Evolutionary conservation across 2,888 invertebrate species (phyloP), one percentile per base, ranked within the genome.

Genomic region (Sthenelais limicola): DNA sequence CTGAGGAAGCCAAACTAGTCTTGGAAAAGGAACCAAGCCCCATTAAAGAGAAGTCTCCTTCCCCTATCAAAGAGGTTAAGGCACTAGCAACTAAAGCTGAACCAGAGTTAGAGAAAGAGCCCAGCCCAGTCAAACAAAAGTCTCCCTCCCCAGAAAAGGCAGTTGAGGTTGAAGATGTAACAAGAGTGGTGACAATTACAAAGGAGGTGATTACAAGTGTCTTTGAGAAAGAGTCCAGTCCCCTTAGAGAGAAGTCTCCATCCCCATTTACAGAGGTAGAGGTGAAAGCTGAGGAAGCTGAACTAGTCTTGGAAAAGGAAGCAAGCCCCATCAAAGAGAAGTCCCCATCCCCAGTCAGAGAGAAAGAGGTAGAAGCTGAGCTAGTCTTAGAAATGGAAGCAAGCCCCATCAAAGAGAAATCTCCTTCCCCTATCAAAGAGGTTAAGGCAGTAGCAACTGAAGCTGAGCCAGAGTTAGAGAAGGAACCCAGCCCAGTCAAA

Each of bases 401-500:
- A n/a, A n/a, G n/a, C n/a, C n/a, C n/a, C n/a, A n/a, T n/a, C n/a
- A n/a, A n/a, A n/a, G n/a, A n/a, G n/a, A n/a, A n/a, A n/a, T n/a
- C n/a, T n/a, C n/a, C n/a, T n/a, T n/a, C n/a, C n/a, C n/a, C n/a
- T n/a, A n/a, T n/a, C n/a, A n/a, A 51, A 54, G 28, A 51, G n/a
- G n/a, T n/a, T n/a, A n/a, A n/a, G n/a, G n/a, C n/a, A n/a, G n/a
- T n/a, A n/a, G n/a, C n/a, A n/a, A n/a, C n/a, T n/a, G n/a, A n/a
- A n/a, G n/a, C n/a, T 5, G 51, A 51, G n/a, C 21, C 51, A n/a
- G n/a, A 21, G 24, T n/a, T n/a, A 54, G n/a, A 54, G 54, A 54
- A 54, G n/a, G 51, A 51, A 24, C 51, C 51, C n/a, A 54, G 28
- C 30, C 54, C 54, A 9, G 54, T 54, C 7, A 54, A 54, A 54